Percentiles rank a stretch among this genome's conserved stretches.
These are phyloP conservation scores for Sula dactylatra DNA, from an alignment of 2,113 vertebrate genomes.

Conservation along the genomic window DNA sequence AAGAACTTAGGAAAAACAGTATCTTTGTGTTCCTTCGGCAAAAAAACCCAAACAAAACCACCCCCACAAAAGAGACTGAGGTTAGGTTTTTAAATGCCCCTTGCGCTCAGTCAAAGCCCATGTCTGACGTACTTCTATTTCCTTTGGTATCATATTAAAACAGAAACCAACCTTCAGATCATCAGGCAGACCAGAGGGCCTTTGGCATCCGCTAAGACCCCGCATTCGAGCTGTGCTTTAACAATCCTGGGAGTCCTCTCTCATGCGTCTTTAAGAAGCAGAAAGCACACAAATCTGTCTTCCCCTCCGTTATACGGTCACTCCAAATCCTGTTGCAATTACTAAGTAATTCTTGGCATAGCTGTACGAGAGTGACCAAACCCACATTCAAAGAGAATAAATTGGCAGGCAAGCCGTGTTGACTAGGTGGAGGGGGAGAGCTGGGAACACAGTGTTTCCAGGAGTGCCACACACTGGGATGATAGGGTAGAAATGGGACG, in stretches of 20 bases:
- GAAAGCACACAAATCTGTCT: background rate
- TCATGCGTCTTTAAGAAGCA: background rate
- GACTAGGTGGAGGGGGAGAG: background rate
- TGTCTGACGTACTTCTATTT: background rate
- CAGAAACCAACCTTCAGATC: background rate
- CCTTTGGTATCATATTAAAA: background rate
- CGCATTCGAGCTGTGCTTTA: accelerated
- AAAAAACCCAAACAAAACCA: background rate
- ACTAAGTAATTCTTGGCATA: slow-evolving; percentile 6
- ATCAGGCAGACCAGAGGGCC: background rate
- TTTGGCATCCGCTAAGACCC: background rate
- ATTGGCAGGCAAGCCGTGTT: background rate
- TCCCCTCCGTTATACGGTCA: background rate
- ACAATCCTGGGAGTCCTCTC: background rate
- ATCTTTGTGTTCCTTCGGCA: background rate
- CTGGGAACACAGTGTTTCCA: background rate
- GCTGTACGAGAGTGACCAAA: background rate
- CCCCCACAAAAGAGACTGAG: background rate
- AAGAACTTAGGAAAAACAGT: background rate
- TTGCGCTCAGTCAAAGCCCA: background rate
- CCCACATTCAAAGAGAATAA: background rate
- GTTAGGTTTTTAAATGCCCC: background rate
- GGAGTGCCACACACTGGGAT: background rate
- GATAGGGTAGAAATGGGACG: accelerated
- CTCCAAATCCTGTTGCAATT: background rate